Conservation (phyloP, 2,113 vertebrate species). For the Carollia perspicillata region DNA sequence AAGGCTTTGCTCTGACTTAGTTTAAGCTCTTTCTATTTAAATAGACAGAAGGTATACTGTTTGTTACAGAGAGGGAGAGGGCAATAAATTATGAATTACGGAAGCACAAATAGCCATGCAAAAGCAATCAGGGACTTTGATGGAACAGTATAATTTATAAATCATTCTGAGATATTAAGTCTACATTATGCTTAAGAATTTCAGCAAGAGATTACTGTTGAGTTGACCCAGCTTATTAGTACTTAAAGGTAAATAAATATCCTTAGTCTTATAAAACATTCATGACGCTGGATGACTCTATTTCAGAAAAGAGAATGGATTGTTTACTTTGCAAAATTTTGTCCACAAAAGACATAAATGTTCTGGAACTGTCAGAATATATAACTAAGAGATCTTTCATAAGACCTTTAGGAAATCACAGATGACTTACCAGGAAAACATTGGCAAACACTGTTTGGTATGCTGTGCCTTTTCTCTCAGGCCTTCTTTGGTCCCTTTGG, state of each 20-base stretch:
- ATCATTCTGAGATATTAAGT: background rate
- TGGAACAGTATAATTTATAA: conserved; percentile 12
- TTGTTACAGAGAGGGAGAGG: background rate
- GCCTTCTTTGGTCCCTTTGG: background rate
- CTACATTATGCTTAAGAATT: conserved; percentile 15
- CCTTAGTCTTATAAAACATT: background rate
- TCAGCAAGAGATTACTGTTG: background rate
- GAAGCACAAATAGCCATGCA: conserved; percentile 4
- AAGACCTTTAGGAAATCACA: background rate
- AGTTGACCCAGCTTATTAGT: background rate
- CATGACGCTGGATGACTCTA: background rate
- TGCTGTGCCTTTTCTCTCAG: background rate
- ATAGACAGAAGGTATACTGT: background rate
- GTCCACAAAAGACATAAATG: background rate
- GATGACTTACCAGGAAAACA: background rate
- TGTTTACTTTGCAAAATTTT: background rate
- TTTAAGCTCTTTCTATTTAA: conserved; percentile 50
- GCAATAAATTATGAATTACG: background rate
- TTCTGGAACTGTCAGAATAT: background rate
- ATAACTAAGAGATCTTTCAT: background rate
- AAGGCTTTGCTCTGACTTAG: conserved; percentile 36
- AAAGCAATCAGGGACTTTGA: conserved; percentile 15
- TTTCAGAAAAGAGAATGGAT: background rate
- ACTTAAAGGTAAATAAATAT: background rate
- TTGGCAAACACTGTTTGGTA: background rate